phyloP scores from a whole-genome alignment of 1,140 invertebrate species.

The Halotydeus destructor region DNA sequence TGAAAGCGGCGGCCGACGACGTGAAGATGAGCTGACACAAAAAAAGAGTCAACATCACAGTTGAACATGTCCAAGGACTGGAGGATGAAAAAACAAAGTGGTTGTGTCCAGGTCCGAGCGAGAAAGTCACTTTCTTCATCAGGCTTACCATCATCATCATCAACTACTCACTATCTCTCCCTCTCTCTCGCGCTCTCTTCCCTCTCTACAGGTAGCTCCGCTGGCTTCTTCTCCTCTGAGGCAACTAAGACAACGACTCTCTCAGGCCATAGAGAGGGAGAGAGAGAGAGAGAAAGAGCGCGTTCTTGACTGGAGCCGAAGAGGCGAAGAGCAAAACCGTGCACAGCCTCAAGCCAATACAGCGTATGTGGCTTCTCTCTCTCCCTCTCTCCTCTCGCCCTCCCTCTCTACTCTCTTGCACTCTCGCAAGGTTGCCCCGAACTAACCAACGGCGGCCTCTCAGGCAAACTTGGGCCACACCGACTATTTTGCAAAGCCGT shows the following conservation, averaged over 20 bases:
- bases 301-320: not conserved
- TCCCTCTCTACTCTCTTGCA: no score
- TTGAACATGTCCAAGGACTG: not conserved
- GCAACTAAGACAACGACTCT: not conserved
- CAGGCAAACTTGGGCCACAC: no score
- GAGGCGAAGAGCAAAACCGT: not conserved
- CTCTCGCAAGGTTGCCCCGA: no score
- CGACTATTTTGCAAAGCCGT: no score
- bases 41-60: not conserved
- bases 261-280: no score
- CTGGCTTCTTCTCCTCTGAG: not conserved
- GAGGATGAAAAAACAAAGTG: not conserved
- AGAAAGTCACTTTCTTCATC: not conserved
- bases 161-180: not conserved
- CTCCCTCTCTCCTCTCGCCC: not conserved
- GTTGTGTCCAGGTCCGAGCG: not conserved
- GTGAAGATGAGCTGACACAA: not conserved
- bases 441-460: no score
- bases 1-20: not conserved
- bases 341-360: not conserved
- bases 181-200: not conserved
- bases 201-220: not conserved
- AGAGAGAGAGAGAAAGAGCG: not conserved
- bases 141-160: not conserved
- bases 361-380: not conserved